Conservation (phyloP, 2,888 invertebrate species). For the Diplazon laetatorius region DNA sequence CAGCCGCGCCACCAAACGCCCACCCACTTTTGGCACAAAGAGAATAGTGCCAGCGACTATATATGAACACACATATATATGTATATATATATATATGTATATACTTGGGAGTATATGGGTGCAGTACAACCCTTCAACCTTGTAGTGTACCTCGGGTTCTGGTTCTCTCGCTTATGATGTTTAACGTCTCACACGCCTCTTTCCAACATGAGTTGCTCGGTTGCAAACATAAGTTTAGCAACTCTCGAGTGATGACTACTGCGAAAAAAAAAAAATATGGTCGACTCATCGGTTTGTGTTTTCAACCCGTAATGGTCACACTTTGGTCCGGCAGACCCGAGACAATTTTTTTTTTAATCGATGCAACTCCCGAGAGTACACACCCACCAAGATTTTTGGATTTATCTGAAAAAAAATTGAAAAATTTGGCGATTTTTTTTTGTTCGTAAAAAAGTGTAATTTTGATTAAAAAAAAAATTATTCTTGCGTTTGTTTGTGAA, state of each 20-base stretch:
- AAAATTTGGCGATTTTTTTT: no score
- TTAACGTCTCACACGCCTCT: conserved; percentile 21
- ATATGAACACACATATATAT: conserved; percentile 19
- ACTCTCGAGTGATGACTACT: background rate
- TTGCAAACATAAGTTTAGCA: background rate
- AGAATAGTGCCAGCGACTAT: conserved; percentile 36
- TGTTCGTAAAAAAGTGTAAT: no score
- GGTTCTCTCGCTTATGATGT: conserved; percentile 29
- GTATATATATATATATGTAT: conserved; percentile 17
- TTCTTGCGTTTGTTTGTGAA: no score
- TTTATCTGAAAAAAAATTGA: no score
- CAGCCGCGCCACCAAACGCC: conserved; percentile 29
- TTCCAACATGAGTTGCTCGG: background rate
- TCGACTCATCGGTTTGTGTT: background rate
- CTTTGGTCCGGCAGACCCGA: no score
- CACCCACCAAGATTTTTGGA: no score
- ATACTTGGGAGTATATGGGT: conserved; percentile 17
- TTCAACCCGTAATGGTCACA: no score
- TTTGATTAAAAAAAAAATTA: no score
- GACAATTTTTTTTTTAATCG: no score
- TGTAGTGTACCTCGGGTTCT: conserved; percentile 16
- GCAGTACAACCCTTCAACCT: conserved; percentile 11
- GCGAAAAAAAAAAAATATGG: no score
- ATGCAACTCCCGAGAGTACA: no score
- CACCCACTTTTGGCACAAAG: conserved; percentile 39